phyloP scores from a whole-genome alignment of 1,140 invertebrate species.

The Drosophila virilis region DNA sequence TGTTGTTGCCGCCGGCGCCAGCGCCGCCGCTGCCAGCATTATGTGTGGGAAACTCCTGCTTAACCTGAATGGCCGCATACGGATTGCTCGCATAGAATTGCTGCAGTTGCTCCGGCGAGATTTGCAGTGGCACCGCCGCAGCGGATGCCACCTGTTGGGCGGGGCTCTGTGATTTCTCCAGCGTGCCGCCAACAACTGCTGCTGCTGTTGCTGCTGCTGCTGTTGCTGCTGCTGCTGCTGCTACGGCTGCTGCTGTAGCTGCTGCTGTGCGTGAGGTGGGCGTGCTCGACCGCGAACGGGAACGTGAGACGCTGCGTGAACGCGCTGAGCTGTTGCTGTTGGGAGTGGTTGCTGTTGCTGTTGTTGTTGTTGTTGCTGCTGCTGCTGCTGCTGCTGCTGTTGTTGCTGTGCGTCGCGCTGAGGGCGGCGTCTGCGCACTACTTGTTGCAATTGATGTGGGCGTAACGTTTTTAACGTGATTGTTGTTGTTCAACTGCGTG shows the following conservation, averaged over 20 bases:
- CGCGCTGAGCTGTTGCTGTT: conserved; percentile 42
- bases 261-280: conserved; percentile 36
- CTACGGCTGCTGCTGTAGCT: conserved; percentile 65
- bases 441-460: conserved; percentile 29
- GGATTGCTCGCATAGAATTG: conserved; percentile 79
- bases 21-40: conserved; percentile 27
- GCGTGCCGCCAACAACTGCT: conserved; percentile 51
- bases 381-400: conserved; percentile 4
- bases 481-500: conserved; percentile 16
- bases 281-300: conserved; percentile 40
- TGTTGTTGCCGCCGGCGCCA: conserved; percentile 9
- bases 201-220: conserved; percentile 78
- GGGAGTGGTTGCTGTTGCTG: conserved; percentile 60
- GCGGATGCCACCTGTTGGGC: conserved; percentile 81
- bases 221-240: conserved; percentile 40
- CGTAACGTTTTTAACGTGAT: conserved; percentile 18
- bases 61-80: conserved; percentile 85
- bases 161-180: conserved; percentile 84
- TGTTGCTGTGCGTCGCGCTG: conserved; percentile 23
- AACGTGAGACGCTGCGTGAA: conserved; percentile 50
- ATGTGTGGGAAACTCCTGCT: conserved; percentile 84
- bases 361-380: conserved; percentile 18
- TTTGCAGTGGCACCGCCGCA: conserved; percentile 76
- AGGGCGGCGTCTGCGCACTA: conserved; percentile 26
- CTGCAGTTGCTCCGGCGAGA: conserved; percentile 81